Evolutionary conservation across 1,140 invertebrate genomes (phyloP).

Genomic region (Rhyzopertha dominica): DNA sequence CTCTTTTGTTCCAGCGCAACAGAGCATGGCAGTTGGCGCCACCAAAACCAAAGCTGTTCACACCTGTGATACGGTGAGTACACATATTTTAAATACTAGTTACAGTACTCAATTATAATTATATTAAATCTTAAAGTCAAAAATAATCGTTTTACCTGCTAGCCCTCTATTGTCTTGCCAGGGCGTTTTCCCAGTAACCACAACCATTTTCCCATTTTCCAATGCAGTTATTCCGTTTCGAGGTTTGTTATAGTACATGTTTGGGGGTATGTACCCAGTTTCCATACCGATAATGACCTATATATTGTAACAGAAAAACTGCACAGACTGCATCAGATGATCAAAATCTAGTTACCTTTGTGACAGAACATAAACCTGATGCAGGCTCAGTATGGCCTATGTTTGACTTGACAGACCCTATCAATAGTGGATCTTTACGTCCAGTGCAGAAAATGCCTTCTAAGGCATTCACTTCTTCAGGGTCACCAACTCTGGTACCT

Average conservation of each 20-base stretch:
- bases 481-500: conserved; percentile 74
- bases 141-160: conserved; percentile 57
- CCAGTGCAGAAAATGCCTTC: conserved; percentile 73
- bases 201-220: conserved; percentile 62
- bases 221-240: conserved; percentile 71
- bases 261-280: conserved; percentile 68
- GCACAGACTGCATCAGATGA: background rate
- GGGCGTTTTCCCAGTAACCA: conserved; percentile 61
- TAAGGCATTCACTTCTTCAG: conserved; percentile 84
- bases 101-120: no score
- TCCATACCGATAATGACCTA: conserved; percentile 64
- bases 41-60: conserved; percentile 63
- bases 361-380: conserved; percentile 78
- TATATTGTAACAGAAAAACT: conserved; percentile 8
- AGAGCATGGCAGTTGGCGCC: conserved; percentile 64
- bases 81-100: background rate
- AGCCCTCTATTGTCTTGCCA: conserved; percentile 57
- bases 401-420: conserved; percentile 92
- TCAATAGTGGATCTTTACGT: conserved; percentile 62
- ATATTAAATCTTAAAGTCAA: no score
- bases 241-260: conserved; percentile 69
- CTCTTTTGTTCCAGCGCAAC: conserved; percentile 52
- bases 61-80: conserved; percentile 31
- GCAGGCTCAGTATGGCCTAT: conserved; percentile 89
- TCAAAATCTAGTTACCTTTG: conserved; percentile 61